Percentiles rank a stretch among this genome's conserved stretches.
Evolutionary conservation across 2,888 invertebrate species (phyloP).

Genomic region (Crematogaster levior): DNA sequence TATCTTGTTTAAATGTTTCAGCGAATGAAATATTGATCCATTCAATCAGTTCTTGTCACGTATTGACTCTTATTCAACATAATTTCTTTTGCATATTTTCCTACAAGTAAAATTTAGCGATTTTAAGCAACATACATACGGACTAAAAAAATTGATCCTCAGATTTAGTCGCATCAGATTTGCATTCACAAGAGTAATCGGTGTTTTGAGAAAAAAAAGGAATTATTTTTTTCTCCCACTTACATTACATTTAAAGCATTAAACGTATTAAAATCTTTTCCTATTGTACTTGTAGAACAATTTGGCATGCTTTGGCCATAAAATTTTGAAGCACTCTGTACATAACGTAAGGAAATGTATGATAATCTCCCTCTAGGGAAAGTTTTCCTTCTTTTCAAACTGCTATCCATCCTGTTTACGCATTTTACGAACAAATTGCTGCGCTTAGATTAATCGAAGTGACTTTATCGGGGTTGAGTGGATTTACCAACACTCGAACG

Average conservation of each 20-base stretch:
- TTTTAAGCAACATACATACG: background rate
- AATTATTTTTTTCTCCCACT: background rate
- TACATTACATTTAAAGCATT: background rate
- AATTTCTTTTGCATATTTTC: background rate
- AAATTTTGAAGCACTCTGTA: constrained; percentile 13
- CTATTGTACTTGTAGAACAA: background rate
- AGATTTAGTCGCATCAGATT: background rate
- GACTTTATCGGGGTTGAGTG: constrained; percentile 30
- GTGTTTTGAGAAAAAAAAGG: background rate
- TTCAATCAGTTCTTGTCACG: constrained; percentile 22
- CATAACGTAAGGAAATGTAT: constrained; percentile 10
- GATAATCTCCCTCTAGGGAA: constrained; percentile 31
- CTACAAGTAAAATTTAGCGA: background rate
- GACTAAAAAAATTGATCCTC: background rate
- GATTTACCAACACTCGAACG: constrained; percentile 20
- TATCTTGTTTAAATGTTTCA: constrained; percentile 29
- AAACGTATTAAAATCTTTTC: background rate
- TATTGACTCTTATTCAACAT: background rate
- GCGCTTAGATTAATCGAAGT: constrained; percentile 32
- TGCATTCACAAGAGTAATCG: background rate
- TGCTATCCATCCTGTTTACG: constrained; percentile 47
- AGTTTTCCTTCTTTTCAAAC: constrained; percentile 39
- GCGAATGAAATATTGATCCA: constrained; percentile 30
- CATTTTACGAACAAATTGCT: constrained; percentile 39
- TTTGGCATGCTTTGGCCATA: background rate